Percentiles rank a stretch among this genome's conserved stretches.
Evolutionary conservation across 2,113 vertebrate species (phyloP).

Genomic region (Cyanistes caeruleus): DNA sequence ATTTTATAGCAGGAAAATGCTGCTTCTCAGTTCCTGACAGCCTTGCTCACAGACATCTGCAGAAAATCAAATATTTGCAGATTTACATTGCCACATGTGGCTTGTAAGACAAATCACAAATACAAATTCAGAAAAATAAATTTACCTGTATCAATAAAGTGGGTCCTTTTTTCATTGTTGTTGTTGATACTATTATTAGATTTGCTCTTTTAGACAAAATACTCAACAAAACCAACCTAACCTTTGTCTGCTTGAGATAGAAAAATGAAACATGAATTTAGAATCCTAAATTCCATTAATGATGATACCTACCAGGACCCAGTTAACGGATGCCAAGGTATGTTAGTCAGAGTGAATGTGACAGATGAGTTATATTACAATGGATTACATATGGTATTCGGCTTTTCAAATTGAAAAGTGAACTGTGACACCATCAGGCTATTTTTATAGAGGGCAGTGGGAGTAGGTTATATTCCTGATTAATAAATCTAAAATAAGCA

Average conservation of each 20-base stretch:
- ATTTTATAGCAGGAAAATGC: background rate
- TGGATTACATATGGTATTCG: background rate
- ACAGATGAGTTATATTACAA: background rate
- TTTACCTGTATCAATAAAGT: background rate
- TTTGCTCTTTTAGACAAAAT: background rate
- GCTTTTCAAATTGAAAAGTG: constrained; percentile 26
- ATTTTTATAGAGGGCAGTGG: background rate
- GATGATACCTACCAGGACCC: background rate
- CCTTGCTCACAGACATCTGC: background rate
- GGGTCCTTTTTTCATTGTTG: background rate
- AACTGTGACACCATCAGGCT: background rate
- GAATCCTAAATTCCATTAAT: background rate
- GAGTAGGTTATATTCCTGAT: constrained; percentile 8
- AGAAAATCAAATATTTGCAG: background rate
- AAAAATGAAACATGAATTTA: background rate
- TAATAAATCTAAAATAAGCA: constrained; percentile 16
- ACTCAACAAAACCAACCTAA: background rate
- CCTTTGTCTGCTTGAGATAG: background rate
- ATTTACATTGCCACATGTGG: background rate
- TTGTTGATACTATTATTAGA: background rate
- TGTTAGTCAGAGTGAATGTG: background rate
- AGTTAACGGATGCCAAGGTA: background rate
- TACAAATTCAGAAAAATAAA: background rate
- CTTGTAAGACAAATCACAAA: background rate
- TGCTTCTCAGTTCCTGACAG: background rate